Evolutionary conservation across 1,140 invertebrate genomes (phyloP), one percentile per base, ranked within the genome.

Genomic region (Hestina assimilis): DNA sequence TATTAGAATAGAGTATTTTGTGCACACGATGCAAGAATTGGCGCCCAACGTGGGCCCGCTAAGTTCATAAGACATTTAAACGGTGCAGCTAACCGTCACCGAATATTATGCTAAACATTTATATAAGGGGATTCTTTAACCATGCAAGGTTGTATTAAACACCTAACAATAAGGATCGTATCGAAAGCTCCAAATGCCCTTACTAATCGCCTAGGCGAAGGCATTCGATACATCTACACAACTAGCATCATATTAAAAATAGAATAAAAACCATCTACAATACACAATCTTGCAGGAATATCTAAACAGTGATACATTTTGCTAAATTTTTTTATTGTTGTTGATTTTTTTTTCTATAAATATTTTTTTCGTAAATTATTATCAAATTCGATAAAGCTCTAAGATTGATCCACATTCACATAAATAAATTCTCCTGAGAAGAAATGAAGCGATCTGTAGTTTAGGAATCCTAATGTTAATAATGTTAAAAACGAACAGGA

Each of bases 301-400:
- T 69, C 75, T 76, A 80, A 75, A 81, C 70, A 75, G 74, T 82
- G 81, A 76, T 66, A 60, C 54, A 58, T 64, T 62, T 62, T 55
- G 59, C 72, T 79, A 77, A 46, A 43, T 64, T 67, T 69, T 70
- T 75, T 73, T n/a, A n/a, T 70, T 69, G 46, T 62, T 70, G 59
- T 73, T 70, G 59, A 67, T 67, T 63, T 69, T 63, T 66, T 68
- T 72, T 67, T 64, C 65, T 75, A 83, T 79, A 84, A 87, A 85
- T 85, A 85, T 82, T 70, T 70, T 72, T 77, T 70, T 55, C 76
- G 61, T 87, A 87, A 85, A 87, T 87, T 87, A 87, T 85, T 87
- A 87, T 87, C 84, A 87, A 87, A 87, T 87, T 87, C 76, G 81
- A 87, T 87, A 87, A 87, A 87, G 84, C 84, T 87, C 82, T 87